A percentile compares a stretch with the other conserved stretches of the same genome.
Evolutionary conservation across 2,797 vertebrate genomes (phyloP).

Genomic region (Otus scops): DNA sequence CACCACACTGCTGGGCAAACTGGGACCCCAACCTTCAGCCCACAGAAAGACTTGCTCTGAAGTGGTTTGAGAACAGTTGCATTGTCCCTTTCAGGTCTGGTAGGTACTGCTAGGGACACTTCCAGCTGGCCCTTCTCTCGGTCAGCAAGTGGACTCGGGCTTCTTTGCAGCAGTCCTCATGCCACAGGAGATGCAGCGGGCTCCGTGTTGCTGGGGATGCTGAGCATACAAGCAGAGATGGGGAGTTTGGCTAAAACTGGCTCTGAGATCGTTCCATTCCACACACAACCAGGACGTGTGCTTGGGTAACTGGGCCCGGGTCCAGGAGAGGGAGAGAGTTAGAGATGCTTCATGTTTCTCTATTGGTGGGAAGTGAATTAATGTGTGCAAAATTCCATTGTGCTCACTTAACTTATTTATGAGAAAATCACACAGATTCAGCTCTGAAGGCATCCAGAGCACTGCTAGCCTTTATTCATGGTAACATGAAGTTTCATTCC

Average conservation of each 20-base stretch:
- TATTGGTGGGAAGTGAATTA: neutral
- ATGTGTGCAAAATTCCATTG: neutral
- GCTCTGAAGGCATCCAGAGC: constrained; percentile 34
- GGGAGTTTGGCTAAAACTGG: neutral
- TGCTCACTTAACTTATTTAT: neutral
- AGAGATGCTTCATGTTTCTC: neutral
- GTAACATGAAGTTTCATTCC: neutral
- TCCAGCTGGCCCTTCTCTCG: neutral
- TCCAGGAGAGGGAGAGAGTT: neutral
- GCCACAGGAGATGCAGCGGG: neutral
- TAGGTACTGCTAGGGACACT: neutral
- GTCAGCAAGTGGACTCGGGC: fast-evolving
- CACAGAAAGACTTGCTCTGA: neutral
- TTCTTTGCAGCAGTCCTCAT: fast-evolving
- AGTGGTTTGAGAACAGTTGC: neutral
- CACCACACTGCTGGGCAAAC: neutral
- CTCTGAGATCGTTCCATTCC: fast-evolving
- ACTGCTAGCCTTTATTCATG: constrained; percentile 1
- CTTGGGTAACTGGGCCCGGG: neutral
- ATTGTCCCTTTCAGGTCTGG: neutral
- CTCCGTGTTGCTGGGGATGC: neutral
- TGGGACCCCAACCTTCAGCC: neutral
- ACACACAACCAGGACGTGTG: fast-evolving
- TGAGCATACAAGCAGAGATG: fast-evolving
- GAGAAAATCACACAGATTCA: neutral